Conservation (phyloP, 1,140 invertebrate species). For the Schlechtendalia chinensis region DNA sequence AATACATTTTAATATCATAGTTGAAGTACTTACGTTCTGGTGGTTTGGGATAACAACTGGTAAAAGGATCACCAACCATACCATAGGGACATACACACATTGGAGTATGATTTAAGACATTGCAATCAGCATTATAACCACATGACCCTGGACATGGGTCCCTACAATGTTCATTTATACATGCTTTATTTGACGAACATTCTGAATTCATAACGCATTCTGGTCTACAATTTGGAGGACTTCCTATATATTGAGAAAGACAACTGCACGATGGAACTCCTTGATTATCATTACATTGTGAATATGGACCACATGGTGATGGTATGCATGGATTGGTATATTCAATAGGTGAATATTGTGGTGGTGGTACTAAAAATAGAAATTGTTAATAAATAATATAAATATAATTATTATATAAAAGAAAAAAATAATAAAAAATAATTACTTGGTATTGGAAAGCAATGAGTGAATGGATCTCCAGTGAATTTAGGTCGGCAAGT, state of each 20-base stretch:
- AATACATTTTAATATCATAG: background rate
- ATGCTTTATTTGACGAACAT: constrained; percentile 64
- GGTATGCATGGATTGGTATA: constrained; percentile 57
- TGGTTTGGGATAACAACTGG: constrained; percentile 58
- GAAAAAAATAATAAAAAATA: background rate
- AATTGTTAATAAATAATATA: background rate
- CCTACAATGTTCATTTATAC: constrained; percentile 66
- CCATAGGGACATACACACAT: constrained; percentile 62
- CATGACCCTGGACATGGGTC: constrained; percentile 73
- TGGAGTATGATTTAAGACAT: constrained; percentile 61
- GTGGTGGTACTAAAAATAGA: constrained; percentile 54
- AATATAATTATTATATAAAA: too few species aligned
- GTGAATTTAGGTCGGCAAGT: constrained; percentile 59
- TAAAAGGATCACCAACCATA: constrained; percentile 61
- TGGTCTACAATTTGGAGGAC: constrained; percentile 69
- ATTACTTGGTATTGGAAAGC: constrained; percentile 59
- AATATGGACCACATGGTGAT: constrained; percentile 61
- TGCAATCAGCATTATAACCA: constrained; percentile 60
- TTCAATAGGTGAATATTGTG: constrained; percentile 52
- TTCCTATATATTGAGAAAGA: constrained; percentile 63
- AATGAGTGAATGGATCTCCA: constrained; percentile 63
- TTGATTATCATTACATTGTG: constrained; percentile 60
- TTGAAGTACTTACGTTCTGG: constrained; percentile 51
- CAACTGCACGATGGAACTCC: constrained; percentile 64
- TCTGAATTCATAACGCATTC: constrained; percentile 68